Percentiles rank a stretch among this genome's conserved stretches.
phyloP scores from a whole-genome alignment of 2,113 vertebrate species.

The Aleadryas rufinucha region DNA sequence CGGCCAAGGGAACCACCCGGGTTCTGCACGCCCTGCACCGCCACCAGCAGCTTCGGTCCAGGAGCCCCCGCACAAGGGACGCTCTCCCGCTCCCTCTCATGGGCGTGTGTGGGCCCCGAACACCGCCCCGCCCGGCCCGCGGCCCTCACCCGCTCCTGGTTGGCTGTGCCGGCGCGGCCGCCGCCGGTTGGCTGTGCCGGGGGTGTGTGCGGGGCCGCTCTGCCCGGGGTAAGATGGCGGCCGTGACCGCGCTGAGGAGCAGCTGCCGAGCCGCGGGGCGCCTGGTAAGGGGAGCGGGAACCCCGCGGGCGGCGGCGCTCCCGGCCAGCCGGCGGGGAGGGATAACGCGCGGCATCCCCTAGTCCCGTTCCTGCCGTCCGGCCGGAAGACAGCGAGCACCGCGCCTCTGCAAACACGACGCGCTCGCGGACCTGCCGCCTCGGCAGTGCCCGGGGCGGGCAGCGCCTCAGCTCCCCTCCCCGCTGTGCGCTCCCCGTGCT shows the following conservation, averaged over 20 bases:
- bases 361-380: not conserved
- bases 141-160: not conserved
- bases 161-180: not conserved
- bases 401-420: not conserved
- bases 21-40: not conserved
- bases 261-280: constrained; percentile 66
- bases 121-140: not conserved
- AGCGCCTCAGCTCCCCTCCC: not conserved
- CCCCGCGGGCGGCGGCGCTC: not conserved
- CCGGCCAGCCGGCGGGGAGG: not conserved
- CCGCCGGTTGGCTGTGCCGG: not conserved
- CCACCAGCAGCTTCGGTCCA: not conserved
- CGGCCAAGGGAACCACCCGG: not conserved
- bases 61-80: rapidly evolving
- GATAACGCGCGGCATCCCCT: not conserved
- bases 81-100: not conserved
- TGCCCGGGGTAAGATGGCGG: constrained; percentile 82
- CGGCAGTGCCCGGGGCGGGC: not conserved
- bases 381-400: not conserved
- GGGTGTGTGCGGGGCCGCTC: not conserved
- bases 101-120: not conserved
- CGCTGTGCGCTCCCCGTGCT: not conserved
- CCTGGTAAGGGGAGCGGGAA: constrained; percentile 76
- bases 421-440: not conserved
- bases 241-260: constrained; percentile 67